Base-by-base conservation (phyloP, 2,888 invertebrate species). In the Apodemia mormo region DNA sequence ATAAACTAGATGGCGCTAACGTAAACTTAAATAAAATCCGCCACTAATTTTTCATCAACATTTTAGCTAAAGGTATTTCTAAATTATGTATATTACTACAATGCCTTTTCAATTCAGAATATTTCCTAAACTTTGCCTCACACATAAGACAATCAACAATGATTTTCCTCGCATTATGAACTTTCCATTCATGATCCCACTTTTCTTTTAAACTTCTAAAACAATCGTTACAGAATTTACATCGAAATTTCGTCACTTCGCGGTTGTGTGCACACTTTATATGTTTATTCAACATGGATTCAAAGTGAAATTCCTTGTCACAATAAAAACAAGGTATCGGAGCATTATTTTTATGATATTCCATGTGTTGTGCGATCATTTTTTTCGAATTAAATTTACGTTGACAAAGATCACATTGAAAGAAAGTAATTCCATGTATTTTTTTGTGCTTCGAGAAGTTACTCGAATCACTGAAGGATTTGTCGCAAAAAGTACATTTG, bases 401-500 rank as follows among this genome's bases (percentile, higher is more conserved):
- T 33, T 84, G 85, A 76, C 94, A 94, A 22, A 92, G 76, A 56
- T 93, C 93, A 76, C 94, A 94, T 71, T 93, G 93, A 65, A 87
- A 83, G 73, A 79, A 89, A 0, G 83, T 82, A 0, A 80, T 77
- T 30, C 92, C 91, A 76, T 94, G 94, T 37, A 92, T 87, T 73
- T 94, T 94, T 76, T 94, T 94, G 76, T 94, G 94, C 67, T 94
- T 94, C 2, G 93, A 94, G 73, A 93, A 94, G 72, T 94, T 94
- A 72, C 92, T 92, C 30, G 94, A 93, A 70, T 94, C 94, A 72
- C 90, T 91, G 74, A 94, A 94, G 8, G 90, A 88, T 73, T 93
- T 93, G 70, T 93, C 87, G 79, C 94, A 94, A 73, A 90, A 86
- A 0, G 86, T 88, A 77, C 94, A 94, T 71, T 91, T 87, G 82